Conservation (phyloP, 2,113 vertebrate species). For the Electrona antarctica region DNA sequence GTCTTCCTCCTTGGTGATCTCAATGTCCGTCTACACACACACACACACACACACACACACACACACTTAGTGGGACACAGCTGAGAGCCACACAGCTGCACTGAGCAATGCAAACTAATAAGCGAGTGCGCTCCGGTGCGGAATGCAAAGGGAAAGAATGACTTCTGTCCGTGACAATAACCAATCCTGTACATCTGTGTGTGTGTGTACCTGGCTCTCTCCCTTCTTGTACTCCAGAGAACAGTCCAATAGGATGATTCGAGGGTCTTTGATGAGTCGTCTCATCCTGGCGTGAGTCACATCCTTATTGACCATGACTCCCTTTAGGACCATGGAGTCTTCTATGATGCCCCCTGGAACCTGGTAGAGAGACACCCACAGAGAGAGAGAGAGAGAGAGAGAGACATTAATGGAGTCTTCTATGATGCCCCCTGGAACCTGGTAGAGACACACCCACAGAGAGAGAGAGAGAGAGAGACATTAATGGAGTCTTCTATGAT, state of each 20-base stretch:
- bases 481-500: conserved; percentile 83
- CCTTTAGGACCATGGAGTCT: conserved; percentile 89
- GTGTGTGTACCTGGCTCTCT: conserved; percentile 60
- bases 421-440: conserved; percentile 87
- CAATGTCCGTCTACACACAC: conserved; percentile 85
- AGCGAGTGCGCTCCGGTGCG: too few relatives aligned
- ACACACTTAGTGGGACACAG: neutral
- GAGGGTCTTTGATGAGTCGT: conserved; percentile 88
- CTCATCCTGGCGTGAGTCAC: conserved; percentile 94
- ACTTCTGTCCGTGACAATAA: too few relatives aligned
- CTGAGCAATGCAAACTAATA: too few relatives aligned
- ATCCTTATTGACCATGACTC: conserved; percentile 97
- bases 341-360: conserved; percentile 93
- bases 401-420: conserved; percentile 83
- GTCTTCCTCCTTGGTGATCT: conserved; percentile 89
- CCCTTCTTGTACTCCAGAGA: conserved; percentile 98
- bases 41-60: neutral
- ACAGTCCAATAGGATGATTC: conserved; percentile 92
- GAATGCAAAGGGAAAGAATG: too few relatives aligned
- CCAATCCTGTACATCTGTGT: neutral
- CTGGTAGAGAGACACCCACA: too few relatives aligned
- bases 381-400: too few relatives aligned
- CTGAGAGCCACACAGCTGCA: too few relatives aligned
- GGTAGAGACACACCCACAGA: neutral
- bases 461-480: neutral